Conservation (phyloP, 2,888 invertebrate species). For the Stictocephala bisonia region DNA sequence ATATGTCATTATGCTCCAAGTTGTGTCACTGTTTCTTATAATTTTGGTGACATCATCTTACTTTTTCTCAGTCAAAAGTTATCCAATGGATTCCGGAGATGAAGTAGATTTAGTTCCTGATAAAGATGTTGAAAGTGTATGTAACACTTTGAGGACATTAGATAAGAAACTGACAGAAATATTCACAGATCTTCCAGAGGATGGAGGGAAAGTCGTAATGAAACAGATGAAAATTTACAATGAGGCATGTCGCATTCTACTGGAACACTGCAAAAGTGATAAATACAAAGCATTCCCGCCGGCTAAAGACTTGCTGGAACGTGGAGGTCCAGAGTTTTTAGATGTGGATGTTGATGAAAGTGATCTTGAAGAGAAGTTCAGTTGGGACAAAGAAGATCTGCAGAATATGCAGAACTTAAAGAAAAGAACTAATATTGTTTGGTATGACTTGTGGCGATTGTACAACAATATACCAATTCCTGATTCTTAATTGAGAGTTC, state of each 20-base stretch:
- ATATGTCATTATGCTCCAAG: no score
- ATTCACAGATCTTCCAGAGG: not conserved
- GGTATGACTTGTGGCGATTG: constrained; percentile 2
- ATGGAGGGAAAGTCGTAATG: not conserved
- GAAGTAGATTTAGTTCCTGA: constrained; percentile 16
- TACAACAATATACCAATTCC: not conserved
- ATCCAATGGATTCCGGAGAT: no score
- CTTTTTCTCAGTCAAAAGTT: no score
- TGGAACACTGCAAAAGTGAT: not conserved
- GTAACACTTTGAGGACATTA: not conserved
- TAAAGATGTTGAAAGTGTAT: not conserved
- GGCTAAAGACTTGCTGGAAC: not conserved
- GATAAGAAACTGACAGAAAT: not conserved
- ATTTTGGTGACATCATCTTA: no score
- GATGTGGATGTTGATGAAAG: not conserved
- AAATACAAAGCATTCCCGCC: not conserved
- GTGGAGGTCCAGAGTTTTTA: not conserved
- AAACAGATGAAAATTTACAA: constrained; percentile 6
- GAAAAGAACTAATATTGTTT: constrained; percentile 1
- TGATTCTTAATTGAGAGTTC: no score
- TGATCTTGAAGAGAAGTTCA: not conserved
- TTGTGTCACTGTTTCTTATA: no score
- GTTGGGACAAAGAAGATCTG: not conserved
- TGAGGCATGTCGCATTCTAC: not conserved
- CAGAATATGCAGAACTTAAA: not conserved